phyloP scores from a whole-genome alignment of 2,797 vertebrate species.

The Melanotaenia trifasciata region DNA sequence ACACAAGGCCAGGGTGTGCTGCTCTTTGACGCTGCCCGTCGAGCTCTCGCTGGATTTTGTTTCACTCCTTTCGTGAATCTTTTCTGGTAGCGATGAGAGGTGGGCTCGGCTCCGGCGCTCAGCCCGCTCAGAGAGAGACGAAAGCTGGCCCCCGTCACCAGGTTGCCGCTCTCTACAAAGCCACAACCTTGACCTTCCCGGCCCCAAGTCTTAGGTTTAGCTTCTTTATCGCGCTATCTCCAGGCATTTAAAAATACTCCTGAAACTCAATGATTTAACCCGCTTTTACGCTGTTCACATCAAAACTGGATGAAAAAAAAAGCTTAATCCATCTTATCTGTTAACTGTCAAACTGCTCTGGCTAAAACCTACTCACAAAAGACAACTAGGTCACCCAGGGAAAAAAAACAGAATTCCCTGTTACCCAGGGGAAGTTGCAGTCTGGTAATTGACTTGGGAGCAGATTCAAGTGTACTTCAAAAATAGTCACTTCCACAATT shows the following conservation, averaged over 20 bases:
- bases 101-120: conserved; percentile 59
- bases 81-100: conserved; percentile 73
- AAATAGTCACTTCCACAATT: conserved; percentile 67
- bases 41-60: conserved; percentile 72
- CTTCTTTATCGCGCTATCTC: conserved; percentile 85
- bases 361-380: conserved; percentile 91
- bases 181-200: conserved; percentile 83
- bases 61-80: conserved; percentile 71
- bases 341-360: conserved; percentile 89
- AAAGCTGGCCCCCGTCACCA: conserved; percentile 66
- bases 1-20: conserved; percentile 65
- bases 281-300: conserved; percentile 89
- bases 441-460: conserved; percentile 85
- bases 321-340: conserved; percentile 92
- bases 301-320: conserved; percentile 88
- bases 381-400: conserved; percentile 89
- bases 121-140: conserved; percentile 48
- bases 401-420: conserved; percentile 77
- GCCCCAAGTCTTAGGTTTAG: conserved; percentile 84
- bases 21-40: conserved; percentile 71
- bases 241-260: conserved; percentile 89
- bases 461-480: conserved; percentile 70
- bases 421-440: conserved; percentile 84
- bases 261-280: conserved; percentile 88
- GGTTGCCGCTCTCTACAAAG: conserved; percentile 72